Evolutionary conservation across 2,113 vertebrate genomes (phyloP), one percentile per base, ranked within the genome.

Genomic region (Nannospalax galili): DNA sequence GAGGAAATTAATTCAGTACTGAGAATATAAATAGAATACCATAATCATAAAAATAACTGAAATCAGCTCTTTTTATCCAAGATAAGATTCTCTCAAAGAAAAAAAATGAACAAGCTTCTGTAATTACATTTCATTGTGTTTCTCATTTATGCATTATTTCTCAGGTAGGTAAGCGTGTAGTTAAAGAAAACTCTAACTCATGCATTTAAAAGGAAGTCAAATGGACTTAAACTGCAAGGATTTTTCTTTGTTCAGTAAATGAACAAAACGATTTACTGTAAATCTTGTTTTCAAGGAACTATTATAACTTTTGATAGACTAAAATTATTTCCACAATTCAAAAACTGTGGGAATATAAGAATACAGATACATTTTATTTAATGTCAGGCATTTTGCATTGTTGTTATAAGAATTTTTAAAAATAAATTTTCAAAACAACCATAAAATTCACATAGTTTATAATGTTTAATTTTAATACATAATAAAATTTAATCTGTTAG

Each of bases 41-140:
- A 22, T 79, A 95, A 94, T 96, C 96, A 94, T 88, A 97, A 95
- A 95, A 89, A 90, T 95, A 97, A 95, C 81, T 94, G 81, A 96
- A 95, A 96, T 97, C 92, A 96, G 30, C 56, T 90, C 28, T 86
- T 96, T 92, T 35, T 84, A 74, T 90, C 58, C 85, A 94, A 85
- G 37, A 94, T 78, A 94, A 93, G 85, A 14, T 92, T 65, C 37
- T 90, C 91, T 95, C n/a, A 92, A 85, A 94, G 64, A 58, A 90
- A 90, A 88, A 95, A 91, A 75, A 64, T 52, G 62, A 84, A 10
- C 30, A 52, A 94, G 52, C 56, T 93, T 80, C 60, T 70, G 3
- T 90, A 97, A 97, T 97, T 98, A 85, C 48, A 81, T 95, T 97
- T 97, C 93, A 90, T 75, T 95, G 91, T 97, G 84, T 88, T 93